Evolutionary conservation across 2,113 vertebrate genomes (phyloP).

Genomic region (Pimephales promelas): DNA sequence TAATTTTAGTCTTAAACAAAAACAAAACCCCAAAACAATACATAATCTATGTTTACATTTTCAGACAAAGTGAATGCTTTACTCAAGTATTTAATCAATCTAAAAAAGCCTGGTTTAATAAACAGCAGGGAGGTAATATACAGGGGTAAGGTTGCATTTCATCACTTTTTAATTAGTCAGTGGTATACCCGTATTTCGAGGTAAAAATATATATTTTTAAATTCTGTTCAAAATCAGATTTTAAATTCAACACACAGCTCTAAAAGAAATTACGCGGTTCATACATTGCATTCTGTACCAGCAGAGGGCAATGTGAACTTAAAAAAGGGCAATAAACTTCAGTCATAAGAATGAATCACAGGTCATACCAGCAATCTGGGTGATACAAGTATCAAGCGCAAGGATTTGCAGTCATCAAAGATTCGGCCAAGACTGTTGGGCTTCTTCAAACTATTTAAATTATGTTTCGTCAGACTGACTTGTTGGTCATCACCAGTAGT

Average conservation of each 20-base stretch:
- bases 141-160: conserved; percentile 36
- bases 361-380: neutral
- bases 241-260: neutral
- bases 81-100: conserved; percentile 40
- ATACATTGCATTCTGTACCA: neutral
- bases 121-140: conserved; percentile 49
- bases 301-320: conserved; percentile 26
- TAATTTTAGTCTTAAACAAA: conserved; percentile 20
- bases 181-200: neutral
- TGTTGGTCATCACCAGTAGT: neutral
- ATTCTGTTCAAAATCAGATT: neutral
- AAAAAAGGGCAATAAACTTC: neutral
- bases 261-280: neutral
- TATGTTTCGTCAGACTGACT: neutral
- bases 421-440: neutral
- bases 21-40: conserved; percentile 9
- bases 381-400: neutral
- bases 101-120: conserved; percentile 26
- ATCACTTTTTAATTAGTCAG: conserved; percentile 1
- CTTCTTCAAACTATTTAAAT: neutral
- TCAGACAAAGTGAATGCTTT: conserved; percentile 35
- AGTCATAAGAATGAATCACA: neutral
- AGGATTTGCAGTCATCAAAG: neutral
- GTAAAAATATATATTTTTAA: neutral
- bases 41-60: neutral